phyloP scores from a whole-genome alignment of 2,888 invertebrate species.

The Hetaerina titia region DNA sequence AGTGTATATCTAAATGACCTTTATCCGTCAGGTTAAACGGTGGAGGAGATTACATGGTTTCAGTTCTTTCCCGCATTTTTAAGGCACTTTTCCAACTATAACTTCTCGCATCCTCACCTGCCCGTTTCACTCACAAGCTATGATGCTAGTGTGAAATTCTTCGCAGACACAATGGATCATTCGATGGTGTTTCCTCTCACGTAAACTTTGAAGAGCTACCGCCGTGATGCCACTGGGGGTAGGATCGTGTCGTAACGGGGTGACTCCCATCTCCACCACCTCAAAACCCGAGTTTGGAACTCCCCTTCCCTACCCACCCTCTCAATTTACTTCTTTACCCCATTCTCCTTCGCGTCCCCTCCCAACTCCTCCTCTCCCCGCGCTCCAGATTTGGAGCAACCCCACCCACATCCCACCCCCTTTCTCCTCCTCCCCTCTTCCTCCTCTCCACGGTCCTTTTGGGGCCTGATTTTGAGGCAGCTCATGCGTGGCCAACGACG shows the following conservation, averaged over 20 bases:
- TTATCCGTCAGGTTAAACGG: too few species aligned
- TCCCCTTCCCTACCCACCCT: background rate
- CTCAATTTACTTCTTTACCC: background rate
- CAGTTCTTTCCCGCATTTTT: too few species aligned
- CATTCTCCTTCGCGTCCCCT: background rate
- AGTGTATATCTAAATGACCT: too few species aligned
- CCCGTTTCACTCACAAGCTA: too few species aligned
- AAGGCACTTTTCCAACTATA: too few species aligned
- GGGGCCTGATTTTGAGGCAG: constrained; percentile 13
- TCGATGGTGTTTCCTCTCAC: too few species aligned
- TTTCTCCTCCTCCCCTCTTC: background rate
- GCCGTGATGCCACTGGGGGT: background rate
- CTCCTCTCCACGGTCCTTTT: background rate
- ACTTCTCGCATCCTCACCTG: too few species aligned
- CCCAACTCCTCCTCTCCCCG: background rate
- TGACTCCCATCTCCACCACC: background rate
- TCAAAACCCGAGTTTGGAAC: background rate
- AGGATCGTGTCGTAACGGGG: background rate
- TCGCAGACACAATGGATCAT: too few species aligned
- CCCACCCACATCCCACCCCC: background rate
- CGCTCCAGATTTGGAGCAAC: background rate
- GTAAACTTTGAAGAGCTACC: background rate
- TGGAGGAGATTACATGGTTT: too few species aligned
- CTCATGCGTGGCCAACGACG: constrained; percentile 32
- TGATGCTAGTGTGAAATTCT: too few species aligned